Base-by-base conservation (phyloP, 2,113 vertebrate species). In the Nestor notabilis region DNA sequence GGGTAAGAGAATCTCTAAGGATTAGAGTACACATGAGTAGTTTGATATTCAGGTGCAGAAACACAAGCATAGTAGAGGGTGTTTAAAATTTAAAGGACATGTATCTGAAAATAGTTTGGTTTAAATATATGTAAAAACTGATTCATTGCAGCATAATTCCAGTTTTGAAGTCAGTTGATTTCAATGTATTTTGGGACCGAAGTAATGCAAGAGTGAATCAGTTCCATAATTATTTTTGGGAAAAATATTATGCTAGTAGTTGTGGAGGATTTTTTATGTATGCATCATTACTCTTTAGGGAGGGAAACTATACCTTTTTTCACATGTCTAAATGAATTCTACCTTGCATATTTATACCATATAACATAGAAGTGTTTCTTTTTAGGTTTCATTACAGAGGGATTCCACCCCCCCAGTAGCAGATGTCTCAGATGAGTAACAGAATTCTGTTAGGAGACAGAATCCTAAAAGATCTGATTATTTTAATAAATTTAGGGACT, bases 91-190 rank as follows among this genome's bases (percentile, higher is more conserved):
- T 47, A 81, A 94, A 90, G 31, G 33, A 84, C 27, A 53, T 3
- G 25, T 72, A 75, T 46, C 77, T 92, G 39, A 43, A 93, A 95
- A 93, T 87, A 90, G 50, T 77, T 94, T 74, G 25, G n/a, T 79
- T 90, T 93, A 87, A 84, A 81, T 83, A 92, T 95, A 61, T 75
- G n/a, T 56, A 90, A 90, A 75, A 89, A 24, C 68, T 84, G 72
- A 95, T 64, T 95, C 43, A 89, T 27, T 83, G 58, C 35, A 81
- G 69, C 39, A 60, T 89, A 89, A 95, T 90, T 89, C 55, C 43
- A 46, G 28, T 90, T 95, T 87, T 75, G 61, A 89, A 97, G 69
- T 78, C 76, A 81, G 83, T 52, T 95, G 87, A 87, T 95, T 97
- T 96, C 64, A 41, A 10, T 91, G 50, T 95, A 81, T 92, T 97